These are phyloP conservation scores for Barypeithes pellucidus DNA, from an alignment of 2,888 invertebrate species.

Conservation along the genomic window DNA sequence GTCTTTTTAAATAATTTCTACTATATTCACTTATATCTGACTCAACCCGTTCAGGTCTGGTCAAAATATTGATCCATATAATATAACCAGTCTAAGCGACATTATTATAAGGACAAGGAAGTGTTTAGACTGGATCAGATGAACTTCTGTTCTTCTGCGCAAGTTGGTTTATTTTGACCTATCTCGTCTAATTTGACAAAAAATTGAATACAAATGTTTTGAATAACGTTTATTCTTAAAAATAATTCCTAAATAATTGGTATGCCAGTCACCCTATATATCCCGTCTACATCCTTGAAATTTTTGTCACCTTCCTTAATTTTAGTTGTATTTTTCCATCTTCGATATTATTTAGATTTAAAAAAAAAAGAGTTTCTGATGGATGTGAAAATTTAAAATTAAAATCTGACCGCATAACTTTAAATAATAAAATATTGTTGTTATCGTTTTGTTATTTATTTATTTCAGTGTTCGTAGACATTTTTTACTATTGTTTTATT, in stretches of 20 bases:
- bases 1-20: no score
- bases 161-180: no score
- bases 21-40: no score
- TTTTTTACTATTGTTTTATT: background rate
- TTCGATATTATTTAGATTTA: conserved; percentile 8
- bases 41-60: no score
- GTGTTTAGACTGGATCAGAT: no score
- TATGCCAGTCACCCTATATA: conserved; percentile 51
- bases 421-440: conserved; percentile 6
- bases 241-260: conserved; percentile 38
- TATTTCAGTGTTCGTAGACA: background rate
- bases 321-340: conserved; percentile 5
- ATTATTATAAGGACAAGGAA: no score
- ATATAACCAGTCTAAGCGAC: no score
- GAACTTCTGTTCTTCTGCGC: no score
- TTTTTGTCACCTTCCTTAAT: conserved; percentile 21
- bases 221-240: no score
- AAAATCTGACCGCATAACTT: conserved; percentile 21
- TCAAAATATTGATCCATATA: no score
- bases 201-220: background rate
- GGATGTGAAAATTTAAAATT: conserved; percentile 29
- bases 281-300: conserved; percentile 48
- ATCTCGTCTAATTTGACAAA: no score
- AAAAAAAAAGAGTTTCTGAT: background rate
- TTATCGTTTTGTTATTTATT: background rate